Evolutionary conservation across 2,797 vertebrate species (phyloP).

Genomic region (Platalea minor): DNA sequence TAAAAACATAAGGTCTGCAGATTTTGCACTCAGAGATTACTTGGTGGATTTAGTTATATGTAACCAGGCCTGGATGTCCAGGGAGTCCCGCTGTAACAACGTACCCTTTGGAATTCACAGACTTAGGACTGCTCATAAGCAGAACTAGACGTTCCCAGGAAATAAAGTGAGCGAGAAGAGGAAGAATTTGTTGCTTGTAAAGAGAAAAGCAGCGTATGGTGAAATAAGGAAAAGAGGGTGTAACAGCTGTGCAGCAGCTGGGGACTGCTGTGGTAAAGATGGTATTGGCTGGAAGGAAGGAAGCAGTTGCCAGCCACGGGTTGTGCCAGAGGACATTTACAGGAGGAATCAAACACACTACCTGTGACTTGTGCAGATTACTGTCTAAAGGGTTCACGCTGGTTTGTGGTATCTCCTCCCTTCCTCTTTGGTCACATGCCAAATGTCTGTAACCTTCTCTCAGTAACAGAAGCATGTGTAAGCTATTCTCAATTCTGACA

Average conservation of each 20-base stretch:
- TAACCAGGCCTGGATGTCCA: neutral
- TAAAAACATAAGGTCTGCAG: neutral
- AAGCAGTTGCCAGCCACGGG: neutral
- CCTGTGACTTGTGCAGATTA: neutral
- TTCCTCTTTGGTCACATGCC: neutral
- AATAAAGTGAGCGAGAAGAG: neutral
- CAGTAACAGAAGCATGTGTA: neutral
- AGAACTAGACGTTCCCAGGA: neutral
- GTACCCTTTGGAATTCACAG: neutral
- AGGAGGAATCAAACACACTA: neutral
- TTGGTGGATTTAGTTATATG: neutral
- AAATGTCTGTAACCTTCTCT: neutral
- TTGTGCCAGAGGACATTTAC: neutral
- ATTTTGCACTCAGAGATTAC: neutral
- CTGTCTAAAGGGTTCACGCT: neutral
- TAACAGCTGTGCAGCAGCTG: neutral
- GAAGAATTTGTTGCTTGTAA: neutral
- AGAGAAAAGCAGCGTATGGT: neutral
- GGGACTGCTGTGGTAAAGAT: neutral
- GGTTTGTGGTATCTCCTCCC: neutral
- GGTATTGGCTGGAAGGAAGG: neutral
- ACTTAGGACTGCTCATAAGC: neutral
- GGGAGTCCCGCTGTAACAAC: neutral
- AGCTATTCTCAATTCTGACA: neutral
- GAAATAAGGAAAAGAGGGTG: neutral